Conservation (phyloP, 1,140 invertebrate genomes). For the Sycophila sp. region DNA sequence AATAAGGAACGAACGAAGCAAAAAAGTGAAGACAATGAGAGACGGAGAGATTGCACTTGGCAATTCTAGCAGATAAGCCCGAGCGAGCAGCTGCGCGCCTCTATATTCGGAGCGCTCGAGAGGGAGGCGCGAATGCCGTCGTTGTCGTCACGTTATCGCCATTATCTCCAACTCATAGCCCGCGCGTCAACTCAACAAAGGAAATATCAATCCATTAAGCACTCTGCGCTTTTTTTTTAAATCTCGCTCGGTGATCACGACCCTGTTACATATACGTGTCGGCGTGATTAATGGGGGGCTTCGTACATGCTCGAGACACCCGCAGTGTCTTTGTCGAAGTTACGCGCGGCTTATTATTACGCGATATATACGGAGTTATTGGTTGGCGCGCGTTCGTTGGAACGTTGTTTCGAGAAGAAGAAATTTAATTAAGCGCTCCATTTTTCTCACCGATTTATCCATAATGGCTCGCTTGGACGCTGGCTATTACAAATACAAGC, state of each 20-base stretch:
- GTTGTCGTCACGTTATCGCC: constrained; percentile 22
- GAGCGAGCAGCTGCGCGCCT: not conserved
- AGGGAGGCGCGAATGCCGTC: not conserved
- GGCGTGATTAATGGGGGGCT: constrained; percentile 21
- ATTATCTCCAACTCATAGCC: not conserved
- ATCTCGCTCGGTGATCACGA: constrained; percentile 6
- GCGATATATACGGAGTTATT: constrained; percentile 25
- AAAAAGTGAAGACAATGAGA: not conserved
- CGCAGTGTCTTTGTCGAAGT: constrained; percentile 24
- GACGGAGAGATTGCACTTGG: too few relatives aligned
- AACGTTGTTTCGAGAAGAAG: constrained; percentile 3
- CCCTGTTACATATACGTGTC: constrained; percentile 23
- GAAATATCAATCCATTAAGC: constrained; percentile 26
- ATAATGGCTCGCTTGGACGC: too few relatives aligned
- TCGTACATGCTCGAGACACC: too few relatives aligned
- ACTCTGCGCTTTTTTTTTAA: not conserved
- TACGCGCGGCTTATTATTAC: constrained; percentile 2
- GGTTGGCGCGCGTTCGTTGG: not conserved
- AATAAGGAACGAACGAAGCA: too few relatives aligned
- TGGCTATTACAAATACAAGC: too few relatives aligned
- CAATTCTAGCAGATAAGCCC: too few relatives aligned
- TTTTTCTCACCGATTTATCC: too few relatives aligned
- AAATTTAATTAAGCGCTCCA: constrained; percentile 31
- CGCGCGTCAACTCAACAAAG: constrained; percentile 14
- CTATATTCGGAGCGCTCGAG: not conserved